A percentile compares a stretch with the other conserved stretches of the same genome.
phyloP scores from a whole-genome alignment of 2,113 vertebrate species.

The Phocoena sinus region DNA sequence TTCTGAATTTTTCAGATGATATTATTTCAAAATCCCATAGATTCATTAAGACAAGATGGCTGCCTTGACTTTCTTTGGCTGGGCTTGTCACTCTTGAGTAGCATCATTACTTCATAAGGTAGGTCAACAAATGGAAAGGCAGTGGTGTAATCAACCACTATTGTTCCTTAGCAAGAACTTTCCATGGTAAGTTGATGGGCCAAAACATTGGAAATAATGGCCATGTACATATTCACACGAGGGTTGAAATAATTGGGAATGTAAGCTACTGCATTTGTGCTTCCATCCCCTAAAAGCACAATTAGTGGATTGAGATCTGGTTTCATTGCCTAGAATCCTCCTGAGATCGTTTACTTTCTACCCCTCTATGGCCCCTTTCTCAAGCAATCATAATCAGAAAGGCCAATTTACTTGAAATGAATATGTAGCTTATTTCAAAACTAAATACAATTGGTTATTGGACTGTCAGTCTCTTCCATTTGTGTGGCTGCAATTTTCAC shows the following conservation, averaged over 20 bases:
- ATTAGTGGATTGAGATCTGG: background rate
- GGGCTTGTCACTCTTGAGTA: background rate
- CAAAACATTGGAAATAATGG: background rate
- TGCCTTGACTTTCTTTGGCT: background rate
- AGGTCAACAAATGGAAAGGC: background rate
- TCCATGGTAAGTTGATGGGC: background rate
- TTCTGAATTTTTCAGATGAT: conserved; percentile 27
- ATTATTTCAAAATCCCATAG: background rate
- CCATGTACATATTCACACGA: background rate
- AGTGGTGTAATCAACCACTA: background rate
- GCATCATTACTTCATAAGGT: background rate
- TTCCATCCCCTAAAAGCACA: background rate
- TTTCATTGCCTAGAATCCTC: conserved; percentile 8
- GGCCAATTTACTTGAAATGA: conserved; percentile 33
- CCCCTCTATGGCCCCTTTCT: background rate
- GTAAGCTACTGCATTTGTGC: background rate
- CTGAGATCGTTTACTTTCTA: conserved; percentile 31
- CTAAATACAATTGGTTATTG: conserved; percentile 36
- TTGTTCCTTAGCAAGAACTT: background rate
- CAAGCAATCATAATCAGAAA: conserved; percentile 37
- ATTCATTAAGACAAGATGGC: background rate
- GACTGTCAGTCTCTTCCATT: conserved; percentile 42
- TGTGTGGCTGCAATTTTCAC: conserved; percentile 48
- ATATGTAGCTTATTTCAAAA: conserved; percentile 48
- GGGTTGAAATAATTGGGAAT: background rate